A percentile compares a stretch with the other conserved stretches of the same genome.
These are phyloP conservation scores for Urophycis tenuis DNA, from an alignment of 2,797 vertebrate species.

Conservation along the genomic window DNA sequence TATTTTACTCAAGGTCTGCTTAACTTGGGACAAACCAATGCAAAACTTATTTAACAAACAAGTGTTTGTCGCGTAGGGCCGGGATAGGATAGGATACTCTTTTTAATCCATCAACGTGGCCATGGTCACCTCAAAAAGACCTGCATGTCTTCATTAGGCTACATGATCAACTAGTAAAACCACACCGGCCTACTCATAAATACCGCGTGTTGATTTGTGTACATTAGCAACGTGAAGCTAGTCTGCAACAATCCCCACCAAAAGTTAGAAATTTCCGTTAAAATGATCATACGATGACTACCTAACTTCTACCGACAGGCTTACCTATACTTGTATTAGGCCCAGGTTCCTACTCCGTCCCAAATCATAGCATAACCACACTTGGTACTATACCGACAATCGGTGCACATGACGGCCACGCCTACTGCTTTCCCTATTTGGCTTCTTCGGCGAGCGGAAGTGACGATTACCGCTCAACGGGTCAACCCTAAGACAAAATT, in stretches of 20 bases:
- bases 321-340: not conserved
- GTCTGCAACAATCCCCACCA: not conserved
- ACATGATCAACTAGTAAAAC: not conserved
- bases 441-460: not conserved
- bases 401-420: slow-evolving; percentile 33
- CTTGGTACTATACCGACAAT: not conserved
- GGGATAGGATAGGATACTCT: not conserved
- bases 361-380: slow-evolving; percentile 7
- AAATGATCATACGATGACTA: not conserved
- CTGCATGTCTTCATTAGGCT: not conserved
- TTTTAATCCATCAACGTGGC: not conserved
- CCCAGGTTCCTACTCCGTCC: not conserved
- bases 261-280: not conserved
- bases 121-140: slow-evolving; percentile 2
- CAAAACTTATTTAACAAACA: not conserved
- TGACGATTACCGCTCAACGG: slow-evolving; percentile 8
- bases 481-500: not conserved
- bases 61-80: not conserved
- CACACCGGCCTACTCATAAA: not conserved
- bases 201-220: slow-evolving; percentile 11
- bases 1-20: not conserved
- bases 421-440: slow-evolving; percentile 65
- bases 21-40: not conserved
- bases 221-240: not conserved
- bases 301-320: not conserved